Base-by-base conservation (phyloP, 2,797 vertebrate species). In the Aeoliscus strigatus region DNA sequence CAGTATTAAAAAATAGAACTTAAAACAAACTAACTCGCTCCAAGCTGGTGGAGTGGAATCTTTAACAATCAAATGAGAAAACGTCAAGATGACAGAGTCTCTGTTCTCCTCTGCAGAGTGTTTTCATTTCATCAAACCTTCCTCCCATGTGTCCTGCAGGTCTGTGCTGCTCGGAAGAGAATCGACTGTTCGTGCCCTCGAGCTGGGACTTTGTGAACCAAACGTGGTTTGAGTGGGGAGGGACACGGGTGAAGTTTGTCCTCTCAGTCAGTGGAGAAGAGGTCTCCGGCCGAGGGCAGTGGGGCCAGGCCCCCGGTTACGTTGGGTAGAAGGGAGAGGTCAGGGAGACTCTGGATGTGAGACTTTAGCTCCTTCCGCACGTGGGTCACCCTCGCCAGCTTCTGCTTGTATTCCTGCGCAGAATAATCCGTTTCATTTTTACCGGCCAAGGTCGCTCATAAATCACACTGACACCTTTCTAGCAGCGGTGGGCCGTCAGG, bases 301-400 rank as follows among this genome's bases (percentile, higher is more conserved):
- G 96, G 96, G 1, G 96, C 96, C 74, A 99, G 84, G 23, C 96
- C 96, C 8, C 95, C 94, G 0, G 96, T 98, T 31, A 97, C 94
- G 0, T 93, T 98, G 69, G 96, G 96, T 55, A 99, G 87, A 50
- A 97, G 88, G 0, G 96, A 98, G 15, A 98, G 92, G 69, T 99
- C 95, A 0, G 96, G 95, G 24, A 99, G 91, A 73, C 94, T 98
- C 90, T 99, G 96, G 87, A 99, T 98, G 78, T 99, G 96, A 14
- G 94, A 98, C 71, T 98, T 98, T 8, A 99, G 91, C 85, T 99
- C 96, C 79, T 97, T 99, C 66, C 95, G 92, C 50, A 99, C 96
- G 53, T 94, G 94, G 38, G 96, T 97, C 37, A 99, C 96, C 16
- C 93, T 89, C 1, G 95, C 95, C 12, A 99, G 90, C 73, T 99